Conservation (phyloP, 2,113 vertebrate genomes). For the Caloenas nicobarica region DNA sequence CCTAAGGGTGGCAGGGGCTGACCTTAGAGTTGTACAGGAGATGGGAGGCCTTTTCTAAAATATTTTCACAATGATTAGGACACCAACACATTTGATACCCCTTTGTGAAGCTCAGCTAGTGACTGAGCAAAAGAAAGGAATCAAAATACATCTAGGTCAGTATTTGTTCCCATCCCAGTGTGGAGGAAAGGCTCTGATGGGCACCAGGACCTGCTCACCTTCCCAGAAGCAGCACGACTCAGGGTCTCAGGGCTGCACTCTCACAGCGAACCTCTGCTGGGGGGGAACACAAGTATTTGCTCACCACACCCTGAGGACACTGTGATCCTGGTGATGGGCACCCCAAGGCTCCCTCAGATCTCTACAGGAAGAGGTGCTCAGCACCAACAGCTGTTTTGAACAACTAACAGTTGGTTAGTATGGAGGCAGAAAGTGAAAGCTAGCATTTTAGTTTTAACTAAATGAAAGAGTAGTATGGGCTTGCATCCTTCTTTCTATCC, state of each 20-base stretch:
- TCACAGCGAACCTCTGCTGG: background rate
- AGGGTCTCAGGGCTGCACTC: background rate
- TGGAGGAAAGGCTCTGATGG: background rate
- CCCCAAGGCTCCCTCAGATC: background rate
- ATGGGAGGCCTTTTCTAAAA: background rate
- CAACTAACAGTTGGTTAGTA: background rate
- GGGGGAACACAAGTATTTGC: background rate
- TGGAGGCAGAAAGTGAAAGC: background rate
- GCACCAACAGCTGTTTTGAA: background rate
- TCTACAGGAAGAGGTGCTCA: background rate
- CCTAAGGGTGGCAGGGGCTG: background rate
- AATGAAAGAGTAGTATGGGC: background rate
- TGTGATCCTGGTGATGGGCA: background rate
- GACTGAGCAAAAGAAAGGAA: background rate
- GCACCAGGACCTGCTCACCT: background rate
- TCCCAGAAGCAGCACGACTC: background rate
- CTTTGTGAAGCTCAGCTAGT: background rate
- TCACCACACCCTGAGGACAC: background rate
- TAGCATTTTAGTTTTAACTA: background rate
- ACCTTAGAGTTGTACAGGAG: background rate
- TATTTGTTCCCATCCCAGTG: background rate
- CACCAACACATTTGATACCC: background rate
- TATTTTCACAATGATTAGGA: background rate
- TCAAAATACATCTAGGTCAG: background rate
- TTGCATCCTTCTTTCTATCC: background rate